Base-by-base conservation (phyloP, 2,797 vertebrate species). In the Oceanodroma leucorhoa region DNA sequence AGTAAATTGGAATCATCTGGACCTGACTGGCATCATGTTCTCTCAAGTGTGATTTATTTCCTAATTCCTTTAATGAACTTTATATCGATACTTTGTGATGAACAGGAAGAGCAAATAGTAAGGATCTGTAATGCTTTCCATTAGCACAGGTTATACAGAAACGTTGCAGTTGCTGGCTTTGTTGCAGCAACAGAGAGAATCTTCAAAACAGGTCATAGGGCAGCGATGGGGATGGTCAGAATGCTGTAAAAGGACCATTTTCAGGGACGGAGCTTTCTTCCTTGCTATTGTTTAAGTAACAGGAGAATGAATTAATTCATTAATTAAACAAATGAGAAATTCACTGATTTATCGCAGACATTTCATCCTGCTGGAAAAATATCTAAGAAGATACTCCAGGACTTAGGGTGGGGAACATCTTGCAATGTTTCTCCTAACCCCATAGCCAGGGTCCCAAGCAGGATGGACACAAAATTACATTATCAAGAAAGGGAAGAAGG, bases 1-100 rank as follows among this genome's bases (percentile, higher is more conserved):
- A 90, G 67, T 73, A 94, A 96, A 97, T 89, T 94, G 60, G 83
- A 95, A 93, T 91, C 88, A 90, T 94, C 81, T 96, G 95, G 88
- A 73, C 24, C 34, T 69, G 86, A 75, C 53, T 67, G 78, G 77
- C 57, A 87, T 77, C 24, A 18, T 58, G 36, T 85, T 83, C 81
- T 80, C 84, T 71, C 45, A 51, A 92, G 43, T 48, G 64, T 43
- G 57, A 80, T 94, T 92, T 95, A 67, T 64, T 89, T 80, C 30
- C 23, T 85, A 94, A 55, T 86, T 91, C 62, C 45, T 93, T 80
- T 89, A 93, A 96, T 92, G 67, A 90, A 40, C 81, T 83, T 30
- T 57, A 22, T 79, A 64, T 55, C 46, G 60, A 15, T 86, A 64
- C 66, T 84, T 83, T 69, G 50, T 87, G 71, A 82, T 46, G 66